These are phyloP conservation scores for Schizaphis graminum DNA, from an alignment of 2,888 invertebrate genomes.

Conservation along the genomic window DNA sequence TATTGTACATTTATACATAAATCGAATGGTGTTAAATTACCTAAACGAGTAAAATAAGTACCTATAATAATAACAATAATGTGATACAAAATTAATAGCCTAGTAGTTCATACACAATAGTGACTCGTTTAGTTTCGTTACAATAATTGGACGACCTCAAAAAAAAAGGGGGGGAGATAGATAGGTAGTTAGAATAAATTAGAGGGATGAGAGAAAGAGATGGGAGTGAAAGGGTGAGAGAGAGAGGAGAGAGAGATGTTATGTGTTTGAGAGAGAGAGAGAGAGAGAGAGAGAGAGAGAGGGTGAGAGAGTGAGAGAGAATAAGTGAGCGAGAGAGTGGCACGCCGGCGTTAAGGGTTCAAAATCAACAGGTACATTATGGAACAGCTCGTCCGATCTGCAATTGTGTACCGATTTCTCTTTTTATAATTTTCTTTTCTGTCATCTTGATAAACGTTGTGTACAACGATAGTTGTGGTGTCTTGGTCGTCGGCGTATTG, in stretches of 20 bases:
- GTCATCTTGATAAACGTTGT: background rate
- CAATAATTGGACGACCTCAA: background rate
- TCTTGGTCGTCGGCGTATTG: background rate
- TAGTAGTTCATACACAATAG: background rate
- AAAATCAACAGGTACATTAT: conserved; percentile 63
- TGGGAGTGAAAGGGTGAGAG: background rate
- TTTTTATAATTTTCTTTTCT: conserved; percentile 19
- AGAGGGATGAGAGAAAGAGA: background rate
- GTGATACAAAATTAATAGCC: background rate
- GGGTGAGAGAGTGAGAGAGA: background rate
- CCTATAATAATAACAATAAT: background rate
- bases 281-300: background rate
- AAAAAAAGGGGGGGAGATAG: background rate
- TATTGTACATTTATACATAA: background rate
- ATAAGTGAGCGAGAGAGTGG: background rate
- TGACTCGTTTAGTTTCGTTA: background rate
- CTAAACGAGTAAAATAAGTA: background rate
- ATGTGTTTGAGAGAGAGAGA: background rate
- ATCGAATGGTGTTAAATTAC: background rate
- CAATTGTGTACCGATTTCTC: conserved; percentile 43
- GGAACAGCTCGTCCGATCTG: conserved; percentile 49
- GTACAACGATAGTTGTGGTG: background rate
- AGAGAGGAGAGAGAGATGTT: background rate
- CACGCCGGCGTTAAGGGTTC: conserved; percentile 16
- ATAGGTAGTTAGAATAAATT: background rate